Evolutionary conservation across 2,797 vertebrate genomes (phyloP).

Genomic region (Malurus splendens): DNA sequence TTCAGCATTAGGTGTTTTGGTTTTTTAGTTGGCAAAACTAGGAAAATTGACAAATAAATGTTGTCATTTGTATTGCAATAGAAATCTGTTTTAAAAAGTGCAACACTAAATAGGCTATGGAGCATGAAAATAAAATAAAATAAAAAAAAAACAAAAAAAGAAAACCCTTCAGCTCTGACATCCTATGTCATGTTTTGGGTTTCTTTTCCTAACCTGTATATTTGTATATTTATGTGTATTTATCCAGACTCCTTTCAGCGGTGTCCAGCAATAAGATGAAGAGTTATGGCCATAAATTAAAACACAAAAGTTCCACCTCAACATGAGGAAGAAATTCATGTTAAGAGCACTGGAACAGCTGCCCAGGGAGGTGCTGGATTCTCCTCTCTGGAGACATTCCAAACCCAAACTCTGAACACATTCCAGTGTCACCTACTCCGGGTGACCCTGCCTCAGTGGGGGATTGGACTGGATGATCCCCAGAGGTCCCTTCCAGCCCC

Average conservation of each 20-base stretch:
- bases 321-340: background rate
- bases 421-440: background rate
- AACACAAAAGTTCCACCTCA: background rate
- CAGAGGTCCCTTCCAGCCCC: background rate
- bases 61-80: background rate
- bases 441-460: background rate
- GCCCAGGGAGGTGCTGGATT: background rate
- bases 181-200: fast-evolving
- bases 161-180: background rate
- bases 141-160: fast-evolving
- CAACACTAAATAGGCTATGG: background rate
- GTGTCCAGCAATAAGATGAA: background rate
- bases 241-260: background rate
- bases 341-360: background rate
- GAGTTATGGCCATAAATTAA: background rate
- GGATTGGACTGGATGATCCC: background rate
- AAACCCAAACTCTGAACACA: background rate
- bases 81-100: background rate
- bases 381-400: background rate
- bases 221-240: background rate
- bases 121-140: background rate
- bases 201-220: background rate
- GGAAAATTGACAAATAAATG: background rate
- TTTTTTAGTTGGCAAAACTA: background rate
- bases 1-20: background rate